phyloP scores from a whole-genome alignment of 2,797 vertebrate species.

The Rhyacichthys aspro region DNA sequence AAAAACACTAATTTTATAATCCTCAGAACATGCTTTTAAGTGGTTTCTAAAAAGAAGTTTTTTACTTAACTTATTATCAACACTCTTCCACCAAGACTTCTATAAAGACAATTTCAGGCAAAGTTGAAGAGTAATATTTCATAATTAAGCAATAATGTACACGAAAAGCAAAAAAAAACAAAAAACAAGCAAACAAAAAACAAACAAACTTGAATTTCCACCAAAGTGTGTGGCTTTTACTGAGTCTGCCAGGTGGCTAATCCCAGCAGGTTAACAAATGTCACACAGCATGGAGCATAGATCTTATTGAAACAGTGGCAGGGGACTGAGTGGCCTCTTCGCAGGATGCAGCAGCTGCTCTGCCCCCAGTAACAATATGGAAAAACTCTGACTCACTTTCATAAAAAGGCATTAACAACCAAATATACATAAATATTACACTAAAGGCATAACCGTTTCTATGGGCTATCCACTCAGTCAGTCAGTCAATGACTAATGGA shows the following conservation, averaged over 20 bases:
- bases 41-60: too few species aligned
- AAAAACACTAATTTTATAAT: too few species aligned
- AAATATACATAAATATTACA: slow-evolving; percentile 72
- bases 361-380: slow-evolving; percentile 68
- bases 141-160: slow-evolving; percentile 42
- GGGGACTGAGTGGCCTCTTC: slow-evolving; percentile 51
- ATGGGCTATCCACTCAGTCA: slow-evolving; percentile 53
- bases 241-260: slow-evolving; percentile 59
- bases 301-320: slow-evolving; percentile 56
- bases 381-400: slow-evolving; percentile 76
- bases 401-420: slow-evolving; percentile 69
- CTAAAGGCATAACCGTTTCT: slow-evolving; percentile 60
- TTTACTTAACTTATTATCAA: too few species aligned
- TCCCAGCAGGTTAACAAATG: slow-evolving; percentile 71
- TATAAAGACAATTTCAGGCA: slow-evolving; percentile 38
- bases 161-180: too few species aligned
- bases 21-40: too few species aligned
- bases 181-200: slow-evolving; percentile 33
- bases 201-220: slow-evolving; percentile 50
- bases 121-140: slow-evolving; percentile 38
- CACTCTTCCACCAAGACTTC: slow-evolving; percentile 20
- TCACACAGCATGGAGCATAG: slow-evolving; percentile 53
- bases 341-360: slow-evolving; percentile 54
- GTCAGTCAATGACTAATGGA: slow-evolving; percentile 60
- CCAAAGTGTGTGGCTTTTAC: slow-evolving; percentile 48